Percentiles rank a stretch among this genome's conserved stretches.
phyloP scores from a whole-genome alignment of 2,797 vertebrate genomes.

The Hozukius guyotensis region DNA sequence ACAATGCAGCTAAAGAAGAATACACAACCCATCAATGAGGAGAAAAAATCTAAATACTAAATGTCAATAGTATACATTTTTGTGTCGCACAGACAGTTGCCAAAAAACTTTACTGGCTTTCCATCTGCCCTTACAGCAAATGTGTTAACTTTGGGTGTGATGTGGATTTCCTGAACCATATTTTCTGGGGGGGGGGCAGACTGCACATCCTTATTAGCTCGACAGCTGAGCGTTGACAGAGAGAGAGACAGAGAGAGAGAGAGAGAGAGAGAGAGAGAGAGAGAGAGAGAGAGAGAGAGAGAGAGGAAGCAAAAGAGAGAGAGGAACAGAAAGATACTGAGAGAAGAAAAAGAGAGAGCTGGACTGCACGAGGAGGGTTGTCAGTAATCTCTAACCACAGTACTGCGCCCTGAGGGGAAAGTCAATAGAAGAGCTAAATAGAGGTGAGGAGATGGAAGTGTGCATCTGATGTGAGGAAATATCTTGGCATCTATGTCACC shows the following conservation, averaged over 20 bases:
- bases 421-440: constrained; percentile 80
- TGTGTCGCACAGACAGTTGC: neutral
- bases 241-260: constrained; percentile 30
- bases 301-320: constrained; percentile 10
- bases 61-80: neutral
- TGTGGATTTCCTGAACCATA: constrained; percentile 15
- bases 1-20: neutral
- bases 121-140: constrained; percentile 17
- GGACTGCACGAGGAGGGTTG: constrained; percentile 69
- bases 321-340: constrained; percentile 34
- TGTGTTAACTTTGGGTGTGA: constrained; percentile 13
- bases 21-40: neutral
- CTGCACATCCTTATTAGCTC: constrained; percentile 51
- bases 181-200: constrained; percentile 21
- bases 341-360: constrained; percentile 54
- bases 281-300: constrained; percentile 26
- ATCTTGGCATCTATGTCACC: constrained; percentile 74
- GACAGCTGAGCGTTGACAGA: constrained; percentile 46
- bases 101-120: constrained; percentile 3
- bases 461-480: constrained; percentile 77
- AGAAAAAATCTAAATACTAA: too few relatives aligned
- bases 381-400: constrained; percentile 81
- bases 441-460: constrained; percentile 77
- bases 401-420: constrained; percentile 75
- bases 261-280: constrained; percentile 25